Evolutionary conservation across 1,140 invertebrate genomes (phyloP), one percentile per base, ranked within the genome.

Genomic region (Leguminivora glycinivorella): DNA sequence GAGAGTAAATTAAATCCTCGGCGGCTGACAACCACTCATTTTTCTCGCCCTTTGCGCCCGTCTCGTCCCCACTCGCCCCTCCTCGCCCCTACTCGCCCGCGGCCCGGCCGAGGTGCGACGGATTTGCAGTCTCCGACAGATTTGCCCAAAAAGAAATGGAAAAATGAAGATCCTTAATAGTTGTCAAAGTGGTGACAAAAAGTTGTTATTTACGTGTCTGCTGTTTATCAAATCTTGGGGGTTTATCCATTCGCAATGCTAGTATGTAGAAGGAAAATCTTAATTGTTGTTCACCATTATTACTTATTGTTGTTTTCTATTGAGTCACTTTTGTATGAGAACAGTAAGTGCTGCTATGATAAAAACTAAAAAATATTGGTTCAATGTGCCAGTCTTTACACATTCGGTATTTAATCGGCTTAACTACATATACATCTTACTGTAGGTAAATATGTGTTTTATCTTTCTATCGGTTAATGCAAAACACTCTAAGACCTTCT

Each of bases 1-100:
- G 72, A 71, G 47, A 69, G 72, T 72, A 79, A 81, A 81, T 81
- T 79, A 79, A 77, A 76, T 81, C 76, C 73, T 72, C 69, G 67
- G 58, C 70, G 56, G 12, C 40, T 47, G 69, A 34, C 56, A 43
- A 22, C 47, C 47, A 19, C 47, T 52, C 47, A 52, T 52, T 52
- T 52, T 52, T 52, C 47, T 52, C 47, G 47, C 47, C 47, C 47
- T n/a, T 47, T n/a, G n/a, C n/a, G n/a, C n/a, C n/a, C 6, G 7
- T 31, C 29, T 31, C 7, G 29, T 31, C 29, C 29, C 29, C 7
- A 4, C 29, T 31, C 29, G 29, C 29, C 29, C 29, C 29, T n/a
- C n/a, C n/a, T n/a, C n/a, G n/a, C n/a, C n/a, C n/a, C n/a, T n/a
- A n/a, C n/a, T n/a, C n/a, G n/a, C n/a, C n/a, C n/a, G n/a, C 4